These are phyloP conservation scores for Poeciliopsis occidentalis DNA, from an alignment of 2,113 vertebrate species.

Conservation along the genomic window DNA sequence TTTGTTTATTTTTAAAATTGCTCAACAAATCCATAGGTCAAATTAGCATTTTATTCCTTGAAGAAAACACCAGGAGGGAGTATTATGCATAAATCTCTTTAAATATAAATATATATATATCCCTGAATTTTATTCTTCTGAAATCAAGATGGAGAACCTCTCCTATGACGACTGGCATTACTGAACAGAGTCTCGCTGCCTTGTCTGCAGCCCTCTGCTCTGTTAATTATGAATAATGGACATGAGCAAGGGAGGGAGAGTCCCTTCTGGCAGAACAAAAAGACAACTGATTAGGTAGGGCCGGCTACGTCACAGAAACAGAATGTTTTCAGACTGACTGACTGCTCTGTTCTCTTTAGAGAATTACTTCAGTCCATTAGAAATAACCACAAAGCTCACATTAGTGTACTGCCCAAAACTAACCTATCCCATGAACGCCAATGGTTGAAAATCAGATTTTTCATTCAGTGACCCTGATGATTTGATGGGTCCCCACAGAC, in stretches of 20 bases:
- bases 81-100: slow-evolving; percentile 17
- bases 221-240: slow-evolving; percentile 70
- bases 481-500: neutral
- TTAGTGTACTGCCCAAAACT: neutral
- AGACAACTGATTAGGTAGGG: slow-evolving; percentile 54
- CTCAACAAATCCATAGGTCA: slow-evolving; percentile 32
- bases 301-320: slow-evolving; percentile 30
- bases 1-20: slow-evolving; percentile 59
- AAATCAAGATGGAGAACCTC: slow-evolving; percentile 28
- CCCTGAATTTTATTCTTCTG: slow-evolving; percentile 3
- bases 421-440: neutral
- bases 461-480: slow-evolving; percentile 3
- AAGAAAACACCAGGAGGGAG: neutral
- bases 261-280: slow-evolving; percentile 59
- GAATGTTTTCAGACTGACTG: slow-evolving; percentile 38
- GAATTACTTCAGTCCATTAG: slow-evolving; percentile 14
- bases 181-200: slow-evolving; percentile 9
- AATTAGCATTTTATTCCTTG: slow-evolving; percentile 24
- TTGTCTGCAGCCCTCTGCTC: slow-evolving; percentile 53
- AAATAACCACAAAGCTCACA: neutral
- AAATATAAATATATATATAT: neutral
- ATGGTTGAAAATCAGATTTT: neutral
- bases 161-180: neutral
- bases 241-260: slow-evolving; percentile 40
- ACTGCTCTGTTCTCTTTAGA: slow-evolving; percentile 13